phyloP scores from a whole-genome alignment of 2,797 vertebrate genomes.

The Cuniculus paca region DNA sequence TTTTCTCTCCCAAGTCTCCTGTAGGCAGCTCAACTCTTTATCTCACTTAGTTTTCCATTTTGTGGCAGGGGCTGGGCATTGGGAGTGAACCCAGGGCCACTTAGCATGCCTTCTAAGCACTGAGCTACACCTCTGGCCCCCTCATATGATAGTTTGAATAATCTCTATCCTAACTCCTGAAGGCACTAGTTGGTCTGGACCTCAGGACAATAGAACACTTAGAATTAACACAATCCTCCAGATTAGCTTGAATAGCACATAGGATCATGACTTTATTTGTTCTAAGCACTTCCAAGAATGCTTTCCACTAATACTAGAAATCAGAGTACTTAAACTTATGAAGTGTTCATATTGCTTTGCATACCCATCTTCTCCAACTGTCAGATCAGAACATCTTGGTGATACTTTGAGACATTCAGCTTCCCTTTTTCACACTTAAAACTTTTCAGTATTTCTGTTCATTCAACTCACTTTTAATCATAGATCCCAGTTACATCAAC shows the following conservation, averaged over 20 bases:
- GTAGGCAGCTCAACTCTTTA: background rate
- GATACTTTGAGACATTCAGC: background rate
- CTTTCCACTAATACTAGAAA: background rate
- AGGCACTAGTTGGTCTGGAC: background rate
- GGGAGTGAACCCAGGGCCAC: background rate
- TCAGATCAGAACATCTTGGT: background rate
- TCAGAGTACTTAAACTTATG: background rate
- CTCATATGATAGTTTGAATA: background rate
- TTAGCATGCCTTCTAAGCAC: background rate
- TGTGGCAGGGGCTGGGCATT: background rate
- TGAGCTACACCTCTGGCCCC: no score
- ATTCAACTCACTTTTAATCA: constrained; percentile 9
- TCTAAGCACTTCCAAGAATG: background rate
- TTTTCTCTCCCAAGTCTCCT: background rate
- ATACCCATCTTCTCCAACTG: background rate
- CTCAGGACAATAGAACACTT: background rate
- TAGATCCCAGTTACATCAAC: background rate
- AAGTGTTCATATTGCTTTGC: background rate
- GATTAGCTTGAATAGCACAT: background rate
- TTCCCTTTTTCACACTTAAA: constrained; percentile 27
- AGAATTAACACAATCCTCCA: background rate
- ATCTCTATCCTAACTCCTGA: background rate
- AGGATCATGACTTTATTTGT: background rate
- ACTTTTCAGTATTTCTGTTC: background rate
- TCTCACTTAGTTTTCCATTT: background rate